These are phyloP conservation scores for Tachysurus fulvidraco DNA, from an alignment of 2,113 vertebrate genomes.

Conservation along the genomic window DNA sequence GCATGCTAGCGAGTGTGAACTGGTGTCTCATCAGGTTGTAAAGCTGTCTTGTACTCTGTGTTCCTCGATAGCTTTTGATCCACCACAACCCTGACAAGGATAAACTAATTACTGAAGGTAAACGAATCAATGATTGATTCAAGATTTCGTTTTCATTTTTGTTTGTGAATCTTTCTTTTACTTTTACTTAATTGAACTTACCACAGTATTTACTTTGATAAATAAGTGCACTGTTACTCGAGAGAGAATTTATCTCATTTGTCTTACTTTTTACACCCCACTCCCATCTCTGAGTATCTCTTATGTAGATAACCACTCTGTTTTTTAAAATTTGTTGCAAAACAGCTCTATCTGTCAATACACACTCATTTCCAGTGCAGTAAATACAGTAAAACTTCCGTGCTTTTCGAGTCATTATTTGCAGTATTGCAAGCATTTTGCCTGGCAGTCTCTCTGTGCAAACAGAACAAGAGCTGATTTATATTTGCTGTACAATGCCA, in stretches of 20 bases:
- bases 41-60: neutral
- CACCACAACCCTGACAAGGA: neutral
- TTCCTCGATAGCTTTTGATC: neutral
- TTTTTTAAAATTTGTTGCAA: neutral
- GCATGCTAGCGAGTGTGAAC: neutral
- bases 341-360: neutral
- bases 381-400: constrained; percentile 6
- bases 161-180: neutral
- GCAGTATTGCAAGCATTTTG: constrained; percentile 3
- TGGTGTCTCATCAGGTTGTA: neutral
- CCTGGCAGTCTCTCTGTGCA: constrained; percentile 34
- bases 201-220: neutral
- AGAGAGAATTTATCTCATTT: neutral
- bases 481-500: constrained; percentile 43
- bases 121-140: neutral
- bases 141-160: neutral
- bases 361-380: neutral
- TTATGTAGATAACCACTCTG: neutral
- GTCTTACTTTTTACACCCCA: neutral
- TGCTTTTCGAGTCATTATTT: constrained; percentile 12
- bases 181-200: neutral
- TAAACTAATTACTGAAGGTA: neutral
- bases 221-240: neutral
- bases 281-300: neutral
- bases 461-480: constrained; percentile 45